Evolutionary conservation across 2,113 vertebrate genomes (phyloP).

Genomic region (Excalfactoria chinensis): DNA sequence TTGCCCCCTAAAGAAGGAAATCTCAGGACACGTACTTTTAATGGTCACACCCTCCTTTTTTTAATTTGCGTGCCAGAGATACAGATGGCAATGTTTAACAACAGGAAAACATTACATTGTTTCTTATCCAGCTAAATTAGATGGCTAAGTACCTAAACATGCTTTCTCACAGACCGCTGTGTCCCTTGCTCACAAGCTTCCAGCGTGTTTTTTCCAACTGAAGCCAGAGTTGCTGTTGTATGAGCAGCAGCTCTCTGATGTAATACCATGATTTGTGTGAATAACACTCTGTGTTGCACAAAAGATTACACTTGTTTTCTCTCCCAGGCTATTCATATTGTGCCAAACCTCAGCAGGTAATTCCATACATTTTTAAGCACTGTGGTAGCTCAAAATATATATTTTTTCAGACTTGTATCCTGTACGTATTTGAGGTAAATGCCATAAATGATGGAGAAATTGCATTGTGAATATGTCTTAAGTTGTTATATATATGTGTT

Average conservation of each 20-base stretch:
- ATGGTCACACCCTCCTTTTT: conserved; percentile 64
- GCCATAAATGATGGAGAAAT: background rate
- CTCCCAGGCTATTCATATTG: conserved; percentile 8
- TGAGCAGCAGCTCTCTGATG: background rate
- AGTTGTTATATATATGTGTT: background rate
- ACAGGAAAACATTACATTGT: conserved; percentile 61
- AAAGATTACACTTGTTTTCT: conserved; percentile 44
- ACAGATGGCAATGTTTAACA: conserved; percentile 69
- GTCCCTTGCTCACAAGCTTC: background rate
- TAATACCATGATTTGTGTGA: background rate
- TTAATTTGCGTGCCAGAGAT: conserved; percentile 62
- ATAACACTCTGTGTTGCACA: conserved; percentile 5
- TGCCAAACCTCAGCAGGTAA: conserved; percentile 63
- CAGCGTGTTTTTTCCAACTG: background rate
- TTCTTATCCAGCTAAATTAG: conserved; percentile 59
- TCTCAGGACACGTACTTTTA: conserved; percentile 62
- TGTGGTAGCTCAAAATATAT: conserved; percentile 27
- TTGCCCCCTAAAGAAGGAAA: conserved; percentile 63
- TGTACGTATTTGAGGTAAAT: conserved; percentile 5
- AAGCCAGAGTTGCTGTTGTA: conserved; percentile 33
- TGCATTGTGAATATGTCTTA: background rate
- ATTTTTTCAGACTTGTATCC: background rate
- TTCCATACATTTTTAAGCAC: conserved; percentile 44
- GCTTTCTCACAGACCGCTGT: conserved; percentile 3
- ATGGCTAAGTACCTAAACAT: conserved; percentile 52